Evolutionary conservation across 2,888 invertebrate genomes (phyloP), one percentile per base, ranked within the genome.

Genomic region (Phasia obesa): DNA sequence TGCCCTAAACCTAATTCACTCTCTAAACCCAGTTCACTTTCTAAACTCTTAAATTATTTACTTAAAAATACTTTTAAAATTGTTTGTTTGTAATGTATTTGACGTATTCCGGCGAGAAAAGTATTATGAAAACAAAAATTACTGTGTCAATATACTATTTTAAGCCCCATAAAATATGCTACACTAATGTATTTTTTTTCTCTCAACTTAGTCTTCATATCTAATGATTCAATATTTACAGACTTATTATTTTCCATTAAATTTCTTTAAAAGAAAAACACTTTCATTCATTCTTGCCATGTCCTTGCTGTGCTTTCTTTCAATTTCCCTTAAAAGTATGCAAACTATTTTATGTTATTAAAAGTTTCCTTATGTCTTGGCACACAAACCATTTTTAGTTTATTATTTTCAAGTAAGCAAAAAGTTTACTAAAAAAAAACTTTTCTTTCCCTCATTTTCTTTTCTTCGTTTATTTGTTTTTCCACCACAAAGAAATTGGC

Each of bases 171-270:
- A 17, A 5, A 1, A 7, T 44, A n/a, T 17, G 3, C 1, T 17
- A 17, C 44, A 47, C 35, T 35, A 17, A 15, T 15, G 11, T 17
- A n/a, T n/a, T 47, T 17, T 2, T 47, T 47, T 7, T 47, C 1
- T 7, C 7, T n/a, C 21, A n/a, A 0, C 7, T 60, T 42, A 6
- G 17, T 15, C 17, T 59, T 59, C 17, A 9, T 60, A 55, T 15
- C 67, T 42, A 55, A 55, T 55, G 38, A 42, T 27, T 53, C 67
- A 69, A 69, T 69, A 69, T 69, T 69, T 53, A 42, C 67, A 42
- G 13, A n/a, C 2, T 21, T 60, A 13, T 25, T 35, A 9, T 13
- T 49, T 55, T 55, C 67, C 55, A 55, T 55, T 55, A 42, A 55
- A 69, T 42, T 42, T 55, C 38, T 67, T 67, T n/a, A 17, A 27